Evolutionary conservation across 2,113 vertebrate species (phyloP).

Genomic region (Trichomycterus rosablanca): DNA sequence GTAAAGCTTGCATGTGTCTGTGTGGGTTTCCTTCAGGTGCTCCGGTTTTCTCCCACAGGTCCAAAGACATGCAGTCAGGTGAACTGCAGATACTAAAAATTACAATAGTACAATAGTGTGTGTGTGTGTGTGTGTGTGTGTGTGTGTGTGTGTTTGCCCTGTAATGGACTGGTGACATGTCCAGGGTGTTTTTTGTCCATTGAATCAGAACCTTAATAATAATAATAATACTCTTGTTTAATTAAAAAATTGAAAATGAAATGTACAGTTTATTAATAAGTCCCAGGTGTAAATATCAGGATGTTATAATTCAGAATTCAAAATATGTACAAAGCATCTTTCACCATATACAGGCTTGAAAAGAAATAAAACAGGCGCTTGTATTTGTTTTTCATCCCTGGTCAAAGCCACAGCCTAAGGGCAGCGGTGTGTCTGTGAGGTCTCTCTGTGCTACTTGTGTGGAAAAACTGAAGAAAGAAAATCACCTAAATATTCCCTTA

Average conservation of each 20-base stretch:
- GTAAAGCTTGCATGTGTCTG: too few relatives aligned
- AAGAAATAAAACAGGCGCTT: conserved; percentile 30
- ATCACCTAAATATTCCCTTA: conserved; percentile 29
- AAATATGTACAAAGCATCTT: conserved; percentile 11
- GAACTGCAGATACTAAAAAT: too few relatives aligned
- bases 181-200: too few relatives aligned
- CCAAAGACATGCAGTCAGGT: too few relatives aligned
- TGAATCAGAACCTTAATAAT: not conserved
- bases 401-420: conserved; percentile 41
- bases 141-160: too few relatives aligned
- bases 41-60: too few relatives aligned
- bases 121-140: too few relatives aligned
- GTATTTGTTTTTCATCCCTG: conserved; percentile 23
- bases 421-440: conserved; percentile 22
- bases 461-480: conserved; percentile 32
- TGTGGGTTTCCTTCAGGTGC: too few relatives aligned
- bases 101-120: too few relatives aligned
- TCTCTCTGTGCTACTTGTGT: conserved; percentile 29
- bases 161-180: too few relatives aligned
- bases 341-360: conserved; percentile 26
- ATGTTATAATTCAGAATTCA: conserved; percentile 30
- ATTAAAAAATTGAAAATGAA: conserved; percentile 4
- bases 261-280: conserved; percentile 1
- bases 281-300: conserved; percentile 31
- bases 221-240: conserved; percentile 15